Percentiles rank a stretch among this genome's conserved stretches.
These are phyloP conservation scores for Chaenodraco wilsoni DNA, from an alignment of 2,797 vertebrate species.

Conservation along the genomic window DNA sequence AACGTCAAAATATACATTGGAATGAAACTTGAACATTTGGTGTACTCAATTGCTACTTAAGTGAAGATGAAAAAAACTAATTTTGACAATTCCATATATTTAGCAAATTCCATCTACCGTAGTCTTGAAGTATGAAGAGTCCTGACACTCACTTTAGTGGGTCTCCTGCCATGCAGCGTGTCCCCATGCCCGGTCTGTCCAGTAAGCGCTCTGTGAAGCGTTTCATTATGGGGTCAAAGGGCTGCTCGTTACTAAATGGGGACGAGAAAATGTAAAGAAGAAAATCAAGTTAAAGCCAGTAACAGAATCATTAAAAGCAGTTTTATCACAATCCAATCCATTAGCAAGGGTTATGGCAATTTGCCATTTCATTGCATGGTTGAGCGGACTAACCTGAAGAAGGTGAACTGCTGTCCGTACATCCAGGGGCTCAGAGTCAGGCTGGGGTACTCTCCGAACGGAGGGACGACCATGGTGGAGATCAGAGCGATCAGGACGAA, in stretches of 20 bases:
- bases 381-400: slow-evolving; percentile 88
- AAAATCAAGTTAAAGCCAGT: slow-evolving; percentile 10
- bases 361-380: no score
- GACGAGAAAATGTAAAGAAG: neutral
- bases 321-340: no score
- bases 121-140: neutral
- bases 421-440: slow-evolving; percentile 94
- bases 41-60: no score
- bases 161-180: slow-evolving; percentile 90
- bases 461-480: slow-evolving; percentile 91
- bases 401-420: slow-evolving; percentile 93
- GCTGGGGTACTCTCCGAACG: slow-evolving; percentile 94
- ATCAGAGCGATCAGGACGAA: slow-evolving; percentile 92
- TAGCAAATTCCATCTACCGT: neutral
- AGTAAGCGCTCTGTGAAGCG: slow-evolving; percentile 86
- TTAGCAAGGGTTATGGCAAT: no score
- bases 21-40: no score
- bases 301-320: no score
- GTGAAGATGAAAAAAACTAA: no score
- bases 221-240: slow-evolving; percentile 83
- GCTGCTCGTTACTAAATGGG: slow-evolving; percentile 88
- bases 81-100: no score
- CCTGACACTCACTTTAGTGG: slow-evolving; percentile 86
- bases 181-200: slow-evolving; percentile 91
- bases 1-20: no score